phyloP scores from a whole-genome alignment of 2,113 vertebrate genomes.

The Brachyistius frenatus region DNA sequence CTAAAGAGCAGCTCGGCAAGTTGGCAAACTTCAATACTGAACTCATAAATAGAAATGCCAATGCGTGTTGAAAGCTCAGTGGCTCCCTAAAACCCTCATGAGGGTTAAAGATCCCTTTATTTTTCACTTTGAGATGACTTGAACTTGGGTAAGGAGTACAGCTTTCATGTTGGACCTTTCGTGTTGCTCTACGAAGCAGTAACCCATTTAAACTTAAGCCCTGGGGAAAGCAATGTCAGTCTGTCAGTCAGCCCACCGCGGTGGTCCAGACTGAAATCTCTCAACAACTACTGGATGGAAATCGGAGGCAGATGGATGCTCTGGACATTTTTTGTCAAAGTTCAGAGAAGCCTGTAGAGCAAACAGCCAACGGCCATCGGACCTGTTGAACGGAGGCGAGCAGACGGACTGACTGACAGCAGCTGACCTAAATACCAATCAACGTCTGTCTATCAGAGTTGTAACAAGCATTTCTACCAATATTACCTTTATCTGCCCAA shows the following conservation, averaged over 20 bases:
- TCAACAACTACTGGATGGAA: background rate
- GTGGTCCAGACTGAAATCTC: slow-evolving; percentile 7
- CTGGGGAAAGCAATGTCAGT: background rate
- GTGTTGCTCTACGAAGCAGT: background rate
- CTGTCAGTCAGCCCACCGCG: background rate
- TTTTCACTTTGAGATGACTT: background rate
- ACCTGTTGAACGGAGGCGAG: too few relatives aligned
- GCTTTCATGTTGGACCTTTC: background rate
- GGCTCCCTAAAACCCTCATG: background rate
- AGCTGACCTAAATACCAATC: too few relatives aligned
- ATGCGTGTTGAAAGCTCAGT: slow-evolving; percentile 1
- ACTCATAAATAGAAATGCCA: slow-evolving; percentile 10
- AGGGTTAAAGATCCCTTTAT: background rate
- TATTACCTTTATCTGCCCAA: too few relatives aligned
- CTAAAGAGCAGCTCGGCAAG: background rate
- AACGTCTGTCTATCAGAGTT: too few relatives aligned
- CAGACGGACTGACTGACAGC: too few relatives aligned
- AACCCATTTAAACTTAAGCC: too few relatives aligned
- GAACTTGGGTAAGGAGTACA: background rate
- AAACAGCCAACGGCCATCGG: too few relatives aligned
- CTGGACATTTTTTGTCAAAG: too few relatives aligned
- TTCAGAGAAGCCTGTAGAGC: too few relatives aligned
- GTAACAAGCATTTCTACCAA: too few relatives aligned
- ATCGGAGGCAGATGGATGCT: background rate
- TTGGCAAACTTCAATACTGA: slow-evolving; percentile 8